Conservation (phyloP, 2,888 invertebrate species). For the Clostera curtula region DNA sequence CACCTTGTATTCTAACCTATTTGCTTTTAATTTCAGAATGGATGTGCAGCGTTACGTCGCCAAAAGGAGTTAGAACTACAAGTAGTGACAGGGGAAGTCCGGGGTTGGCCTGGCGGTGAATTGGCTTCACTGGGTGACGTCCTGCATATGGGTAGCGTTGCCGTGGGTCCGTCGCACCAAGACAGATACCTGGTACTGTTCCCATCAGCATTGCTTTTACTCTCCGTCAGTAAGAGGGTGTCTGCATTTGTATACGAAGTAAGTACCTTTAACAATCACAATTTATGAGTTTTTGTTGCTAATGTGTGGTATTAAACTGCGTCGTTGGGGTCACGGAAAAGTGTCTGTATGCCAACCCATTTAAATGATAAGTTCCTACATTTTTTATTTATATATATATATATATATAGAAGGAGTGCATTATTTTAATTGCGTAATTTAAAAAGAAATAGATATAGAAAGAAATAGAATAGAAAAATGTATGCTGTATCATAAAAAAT, state of each 20-base stretch:
- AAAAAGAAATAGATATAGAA: no score
- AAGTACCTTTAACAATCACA: constrained; percentile 22
- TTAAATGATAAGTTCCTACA: no score
- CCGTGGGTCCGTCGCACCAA: constrained; percentile 87
- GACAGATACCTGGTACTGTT: constrained; percentile 96
- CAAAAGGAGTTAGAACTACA: constrained; percentile 98
- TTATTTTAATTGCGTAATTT: no score
- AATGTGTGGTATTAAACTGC: no score
- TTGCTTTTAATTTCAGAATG: constrained; percentile 74
- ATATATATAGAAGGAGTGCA: no score
- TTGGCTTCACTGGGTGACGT: constrained; percentile 84
- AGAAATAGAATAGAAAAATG: no score
- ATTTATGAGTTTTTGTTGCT: no score
- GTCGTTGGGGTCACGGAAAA: no score
- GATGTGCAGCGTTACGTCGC: constrained; percentile 89
- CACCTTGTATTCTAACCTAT: constrained; percentile 1
- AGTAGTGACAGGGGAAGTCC: constrained; percentile 94
- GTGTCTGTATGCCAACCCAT: no score
- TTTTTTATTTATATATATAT: no score
- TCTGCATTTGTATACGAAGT: constrained; percentile 98
- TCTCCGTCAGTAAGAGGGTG: constrained; percentile 93
- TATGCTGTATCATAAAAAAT: no score
- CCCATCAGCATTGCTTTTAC: constrained; percentile 88
- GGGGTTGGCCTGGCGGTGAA: constrained; percentile 91
- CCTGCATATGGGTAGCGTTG: constrained; percentile 93